Conservation (phyloP, 53 echinoderm and acorn worm genomes). For the Holothuria scabra region DNA sequence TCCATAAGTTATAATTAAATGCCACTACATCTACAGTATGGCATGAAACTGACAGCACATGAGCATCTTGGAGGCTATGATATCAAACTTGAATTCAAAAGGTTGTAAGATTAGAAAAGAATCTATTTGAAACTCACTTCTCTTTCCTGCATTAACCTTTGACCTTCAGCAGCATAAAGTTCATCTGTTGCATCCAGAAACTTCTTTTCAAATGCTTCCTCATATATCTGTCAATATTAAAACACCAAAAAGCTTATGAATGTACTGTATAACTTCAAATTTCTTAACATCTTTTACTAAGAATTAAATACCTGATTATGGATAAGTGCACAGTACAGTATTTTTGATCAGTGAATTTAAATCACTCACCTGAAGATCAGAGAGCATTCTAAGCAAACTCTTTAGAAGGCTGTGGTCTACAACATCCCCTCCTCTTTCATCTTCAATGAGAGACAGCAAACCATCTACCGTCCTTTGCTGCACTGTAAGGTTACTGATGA, state of each 20-base stretch:
- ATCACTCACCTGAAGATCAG: constrained; percentile 77
- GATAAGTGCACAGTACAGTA: too few relatives aligned
- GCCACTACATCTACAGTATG: too few relatives aligned
- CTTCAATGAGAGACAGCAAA: constrained; percentile 82
- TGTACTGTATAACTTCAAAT: too few relatives aligned
- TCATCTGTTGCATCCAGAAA: constrained; percentile 92
- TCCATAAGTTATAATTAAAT: too few relatives aligned
- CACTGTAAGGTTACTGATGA: constrained; percentile 95
- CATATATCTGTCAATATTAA: constrained; percentile 77
- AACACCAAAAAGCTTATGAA: neutral
- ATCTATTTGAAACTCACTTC: constrained; percentile 66
- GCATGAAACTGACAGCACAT: too few relatives aligned
- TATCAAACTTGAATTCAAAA: too few relatives aligned
- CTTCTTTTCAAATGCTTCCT: constrained; percentile 95
- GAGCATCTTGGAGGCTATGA: too few relatives aligned
- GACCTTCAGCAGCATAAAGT: constrained; percentile 94
- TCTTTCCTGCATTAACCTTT: constrained; percentile 92
- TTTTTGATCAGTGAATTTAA: neutral
- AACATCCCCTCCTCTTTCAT: constrained; percentile 89
- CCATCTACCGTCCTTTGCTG: constrained; percentile 91
- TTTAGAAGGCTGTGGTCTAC: constrained; percentile 94
- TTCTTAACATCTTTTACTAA: too few relatives aligned
- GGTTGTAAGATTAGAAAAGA: too few relatives aligned
- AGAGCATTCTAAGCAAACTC: constrained; percentile 92
- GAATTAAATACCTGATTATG: too few relatives aligned